Percentiles rank a stretch among this genome's conserved stretches.
Conservation (phyloP, 37 sponge, comb jelly and placozoan species). For the Mnemiopsis leidyi region DNA sequence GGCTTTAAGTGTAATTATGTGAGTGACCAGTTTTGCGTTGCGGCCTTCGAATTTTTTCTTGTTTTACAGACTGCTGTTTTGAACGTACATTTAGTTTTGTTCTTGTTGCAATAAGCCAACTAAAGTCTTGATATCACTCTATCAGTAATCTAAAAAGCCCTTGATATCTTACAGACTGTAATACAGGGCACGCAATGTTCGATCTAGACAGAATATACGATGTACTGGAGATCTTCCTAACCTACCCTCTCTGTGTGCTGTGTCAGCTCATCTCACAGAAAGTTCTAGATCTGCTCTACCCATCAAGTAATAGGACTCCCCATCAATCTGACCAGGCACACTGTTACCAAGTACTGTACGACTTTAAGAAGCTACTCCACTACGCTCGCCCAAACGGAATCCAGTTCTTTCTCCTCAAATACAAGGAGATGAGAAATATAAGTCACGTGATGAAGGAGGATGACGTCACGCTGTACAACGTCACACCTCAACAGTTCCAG, state of each 20-base stretch:
- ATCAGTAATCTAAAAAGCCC: no score
- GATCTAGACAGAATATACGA: no score
- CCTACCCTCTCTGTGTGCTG: not conserved
- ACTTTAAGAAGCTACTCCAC: not conserved
- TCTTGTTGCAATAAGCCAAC: no score
- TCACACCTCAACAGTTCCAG: not conserved
- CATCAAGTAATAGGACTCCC: not conserved
- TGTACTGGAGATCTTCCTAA: not conserved
- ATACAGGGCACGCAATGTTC: no score
- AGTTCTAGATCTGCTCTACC: not conserved
- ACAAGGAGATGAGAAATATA: not conserved
- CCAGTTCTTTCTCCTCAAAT: not conserved
- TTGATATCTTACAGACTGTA: no score
- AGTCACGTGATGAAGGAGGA: not conserved
- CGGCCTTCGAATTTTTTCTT: no score
- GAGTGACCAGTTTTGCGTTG: no score
- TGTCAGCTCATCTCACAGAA: not conserved
- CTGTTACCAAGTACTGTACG: not conserved
- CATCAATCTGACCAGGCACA: not conserved
- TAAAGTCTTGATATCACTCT: no score
- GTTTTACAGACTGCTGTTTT: no score
- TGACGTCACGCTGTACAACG: not conserved
- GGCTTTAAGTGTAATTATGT: no score
- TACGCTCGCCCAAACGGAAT: not conserved
- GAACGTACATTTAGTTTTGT: no score